Evolutionary conservation across 35 echinoderm and acorn worm genomes (phyloP), one percentile per base, ranked within the genome.

Genomic region (Stichopus chloronotus): DNA sequence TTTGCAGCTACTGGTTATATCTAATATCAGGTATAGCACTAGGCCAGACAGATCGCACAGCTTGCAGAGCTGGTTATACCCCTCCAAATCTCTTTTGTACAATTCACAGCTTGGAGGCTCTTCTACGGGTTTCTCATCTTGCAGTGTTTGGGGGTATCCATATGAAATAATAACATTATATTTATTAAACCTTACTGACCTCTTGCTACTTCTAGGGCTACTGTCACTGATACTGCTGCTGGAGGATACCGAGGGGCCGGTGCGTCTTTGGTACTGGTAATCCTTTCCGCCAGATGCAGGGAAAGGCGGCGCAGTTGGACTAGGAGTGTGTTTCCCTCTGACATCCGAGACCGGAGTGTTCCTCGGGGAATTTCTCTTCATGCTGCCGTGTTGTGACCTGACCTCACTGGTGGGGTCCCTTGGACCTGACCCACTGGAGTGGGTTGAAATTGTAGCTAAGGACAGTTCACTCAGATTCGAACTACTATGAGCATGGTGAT

Each of bases 391-490:
- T 25, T 63, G 84, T 4, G 65, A 25, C 2, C 93, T 81, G 25
- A 87, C 30, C 69, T 89, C 91, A 1, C 56, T 84, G 68, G 63
- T 56, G 55, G 57, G 54, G 23, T 93, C 95, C 14, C 83, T 88
- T 16, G 91, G 95, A 58, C 92, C 85, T 13, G 95, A 96, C 4
- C 95, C 95, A 55, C 95, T 93, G 55, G 95, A 96, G 61, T 93
- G 88, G 10, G 95, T 94, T 12, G 94, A 94, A 85, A 93, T 79
- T 43, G 94, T 87, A 54, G 93, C 92, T 17, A 82, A 61, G 56
- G 96, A 98, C 20, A 94, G 78, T 22, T 98, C 96, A 24, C 96
- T 98, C 13, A 98, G 85, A 76, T 96, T 98, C 1, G 95, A 96
- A 63, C 87, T 98, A 24, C 92, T 95, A 5, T 90, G 83, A 22